These are phyloP conservation scores for Acleris emargana DNA, from an alignment of 2,888 invertebrate species.

Conservation along the genomic window DNA sequence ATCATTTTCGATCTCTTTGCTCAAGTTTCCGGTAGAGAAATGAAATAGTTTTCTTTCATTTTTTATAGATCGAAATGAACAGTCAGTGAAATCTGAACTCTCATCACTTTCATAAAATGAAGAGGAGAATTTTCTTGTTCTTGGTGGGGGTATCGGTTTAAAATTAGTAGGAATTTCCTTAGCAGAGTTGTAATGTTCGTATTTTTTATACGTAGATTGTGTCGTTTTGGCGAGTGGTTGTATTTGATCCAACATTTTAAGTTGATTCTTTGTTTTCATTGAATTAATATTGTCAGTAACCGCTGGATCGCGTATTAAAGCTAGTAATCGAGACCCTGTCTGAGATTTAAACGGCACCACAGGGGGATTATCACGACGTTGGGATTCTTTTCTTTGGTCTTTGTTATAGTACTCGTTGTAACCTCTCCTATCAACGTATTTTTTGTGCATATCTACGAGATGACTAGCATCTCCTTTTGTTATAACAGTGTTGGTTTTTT, in stretches of 20 bases:
- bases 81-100: slow-evolving; percentile 71
- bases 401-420: slow-evolving; percentile 73
- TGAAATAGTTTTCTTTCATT: slow-evolving; percentile 72
- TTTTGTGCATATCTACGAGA: slow-evolving; percentile 87
- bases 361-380: slow-evolving; percentile 45
- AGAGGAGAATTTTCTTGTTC: slow-evolving; percentile 66
- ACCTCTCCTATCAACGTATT: slow-evolving; percentile 86
- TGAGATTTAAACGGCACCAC: slow-evolving; percentile 75
- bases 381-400: slow-evolving; percentile 43
- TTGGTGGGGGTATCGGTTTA: slow-evolving; percentile 71
- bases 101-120: slow-evolving; percentile 75
- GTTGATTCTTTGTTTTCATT: slow-evolving; percentile 48
- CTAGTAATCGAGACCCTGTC: slow-evolving; percentile 84
- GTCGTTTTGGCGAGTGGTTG: slow-evolving; percentile 45
- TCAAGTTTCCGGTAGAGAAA: slow-evolving; percentile 75
- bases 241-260: slow-evolving; percentile 50
- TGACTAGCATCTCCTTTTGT: slow-evolving; percentile 83
- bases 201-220: slow-evolving; percentile 44
- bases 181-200: slow-evolving; percentile 39
- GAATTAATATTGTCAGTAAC: slow-evolving; percentile 63
- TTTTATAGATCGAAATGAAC: slow-evolving; percentile 65
- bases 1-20: slow-evolving; percentile 76
- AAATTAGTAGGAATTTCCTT: slow-evolving; percentile 50
- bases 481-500: slow-evolving; percentile 79
- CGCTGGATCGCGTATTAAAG: slow-evolving; percentile 84